Evolutionary conservation across 2,888 invertebrate genomes (phyloP).

Genomic region (Teinopalpus imperialis): DNA sequence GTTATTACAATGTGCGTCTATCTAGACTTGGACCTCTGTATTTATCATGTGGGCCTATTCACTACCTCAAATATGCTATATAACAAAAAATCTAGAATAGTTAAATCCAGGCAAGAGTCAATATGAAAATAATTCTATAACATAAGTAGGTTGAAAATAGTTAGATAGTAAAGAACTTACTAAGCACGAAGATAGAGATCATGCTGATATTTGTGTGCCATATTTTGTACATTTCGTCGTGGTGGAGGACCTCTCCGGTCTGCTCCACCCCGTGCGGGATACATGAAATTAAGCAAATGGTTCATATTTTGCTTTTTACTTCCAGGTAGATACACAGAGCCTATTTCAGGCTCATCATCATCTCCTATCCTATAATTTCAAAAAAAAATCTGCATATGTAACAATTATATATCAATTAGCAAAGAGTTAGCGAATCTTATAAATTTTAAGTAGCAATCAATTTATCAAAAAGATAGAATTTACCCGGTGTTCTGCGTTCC

Average conservation of each 20-base stretch:
- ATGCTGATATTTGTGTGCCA: conserved; percentile 90
- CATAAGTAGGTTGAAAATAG: too few species aligned
- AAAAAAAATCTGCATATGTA: too few species aligned
- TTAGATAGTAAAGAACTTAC: too few species aligned
- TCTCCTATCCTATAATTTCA: conserved; percentile 67
- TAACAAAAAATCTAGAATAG: too few species aligned
- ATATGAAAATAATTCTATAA: too few species aligned
- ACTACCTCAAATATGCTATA: too few species aligned
- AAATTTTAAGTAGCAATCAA: conserved; percentile 5
- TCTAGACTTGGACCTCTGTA: too few species aligned
- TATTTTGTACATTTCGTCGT: conserved; percentile 52
- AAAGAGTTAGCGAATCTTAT: conserved; percentile 7
- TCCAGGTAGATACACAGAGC: conserved; percentile 91
- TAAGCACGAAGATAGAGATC: conserved; percentile 97
- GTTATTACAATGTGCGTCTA: too few species aligned
- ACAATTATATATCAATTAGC: too few species aligned
- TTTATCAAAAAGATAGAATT: conserved; percentile 17
- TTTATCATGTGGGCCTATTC: too few species aligned
- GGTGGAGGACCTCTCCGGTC: conserved; percentile 54
- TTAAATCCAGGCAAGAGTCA: too few species aligned
- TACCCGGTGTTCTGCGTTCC: conserved; percentile 88
- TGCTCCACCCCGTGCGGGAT: conserved; percentile 83
- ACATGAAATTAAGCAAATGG: conserved; percentile 96
- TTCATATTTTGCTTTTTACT: conserved; percentile 96
- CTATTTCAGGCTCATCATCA: conserved; percentile 86